These are phyloP conservation scores for Helleia helle DNA, from an alignment of 2,888 invertebrate species.

Conservation along the genomic window DNA sequence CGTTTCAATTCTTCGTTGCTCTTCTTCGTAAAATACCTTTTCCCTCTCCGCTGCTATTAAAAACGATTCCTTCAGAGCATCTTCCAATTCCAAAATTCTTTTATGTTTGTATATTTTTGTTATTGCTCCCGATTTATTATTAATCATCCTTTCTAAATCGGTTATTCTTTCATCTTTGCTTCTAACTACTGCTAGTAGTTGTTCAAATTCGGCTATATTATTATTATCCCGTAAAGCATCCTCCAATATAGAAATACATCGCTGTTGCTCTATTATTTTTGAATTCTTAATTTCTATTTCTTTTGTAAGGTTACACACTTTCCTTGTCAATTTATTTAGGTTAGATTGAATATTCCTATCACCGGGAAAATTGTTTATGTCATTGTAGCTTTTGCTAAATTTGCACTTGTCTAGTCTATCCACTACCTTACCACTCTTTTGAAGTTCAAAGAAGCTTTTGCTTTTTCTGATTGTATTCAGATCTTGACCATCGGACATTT, in stretches of 20 bases:
- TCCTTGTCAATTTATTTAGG: conserved; percentile 47
- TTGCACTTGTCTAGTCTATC: conserved; percentile 71
- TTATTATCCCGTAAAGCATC: conserved; percentile 71
- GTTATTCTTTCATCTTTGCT: conserved; percentile 80
- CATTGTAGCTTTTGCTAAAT: conserved; percentile 59
- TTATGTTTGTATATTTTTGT: conserved; percentile 58
- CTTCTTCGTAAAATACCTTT: conserved; percentile 77
- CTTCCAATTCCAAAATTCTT: conserved; percentile 83
- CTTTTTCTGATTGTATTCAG: conserved; percentile 50
- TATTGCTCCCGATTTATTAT: conserved; percentile 55
- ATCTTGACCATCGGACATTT: conserved; percentile 57
- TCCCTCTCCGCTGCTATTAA: conserved; percentile 80
- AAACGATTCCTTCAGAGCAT: conserved; percentile 87
- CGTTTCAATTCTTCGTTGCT: conserved; percentile 75
- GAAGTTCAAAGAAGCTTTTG: conserved; percentile 62
- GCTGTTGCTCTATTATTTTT: conserved; percentile 70
- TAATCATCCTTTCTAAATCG: conserved; percentile 81
- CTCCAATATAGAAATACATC: conserved; percentile 67
- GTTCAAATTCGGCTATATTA: conserved; percentile 73
- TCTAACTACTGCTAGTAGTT: conserved; percentile 69
- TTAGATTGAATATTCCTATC: conserved; percentile 35
- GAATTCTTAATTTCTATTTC: conserved; percentile 66
- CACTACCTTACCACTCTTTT: conserved; percentile 75
- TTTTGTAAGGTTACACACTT: conserved; percentile 55
- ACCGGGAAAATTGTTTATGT: conserved; percentile 36